Evolutionary conservation across 2,113 vertebrate genomes (phyloP).

Genomic region (Haplochromis vanheusdeni): DNA sequence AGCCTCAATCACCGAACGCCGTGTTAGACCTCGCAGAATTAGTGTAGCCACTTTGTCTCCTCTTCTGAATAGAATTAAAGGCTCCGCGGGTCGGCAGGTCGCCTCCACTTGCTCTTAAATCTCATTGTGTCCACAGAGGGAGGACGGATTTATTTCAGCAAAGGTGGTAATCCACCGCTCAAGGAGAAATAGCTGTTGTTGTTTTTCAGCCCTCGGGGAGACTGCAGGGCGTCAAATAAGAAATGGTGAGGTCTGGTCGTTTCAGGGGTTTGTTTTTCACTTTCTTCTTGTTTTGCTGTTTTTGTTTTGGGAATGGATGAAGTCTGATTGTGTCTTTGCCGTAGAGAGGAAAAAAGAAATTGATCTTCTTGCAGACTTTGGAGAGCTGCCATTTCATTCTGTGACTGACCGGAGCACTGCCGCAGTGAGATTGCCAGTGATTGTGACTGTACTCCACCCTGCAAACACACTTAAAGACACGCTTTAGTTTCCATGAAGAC

Average conservation of each 20-base stretch:
- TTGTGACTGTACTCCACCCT: neutral
- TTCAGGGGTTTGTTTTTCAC: neutral
- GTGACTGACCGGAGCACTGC: neutral
- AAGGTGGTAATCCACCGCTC: constrained; percentile 5
- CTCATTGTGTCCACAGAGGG: neutral
- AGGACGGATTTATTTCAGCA: constrained; percentile 12
- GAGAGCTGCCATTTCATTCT: neutral
- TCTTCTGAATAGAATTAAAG: constrained; percentile 12
- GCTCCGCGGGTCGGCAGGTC: neutral
- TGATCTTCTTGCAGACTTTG: neutral
- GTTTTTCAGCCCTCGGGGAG: neutral
- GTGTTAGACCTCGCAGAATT: neutral
- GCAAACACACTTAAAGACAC: neutral
- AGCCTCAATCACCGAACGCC: neutral
- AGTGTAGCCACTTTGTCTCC: neutral
- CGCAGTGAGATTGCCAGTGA: neutral
- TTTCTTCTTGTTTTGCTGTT: neutral
- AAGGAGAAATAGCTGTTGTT: constrained; percentile 15
- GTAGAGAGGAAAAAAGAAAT: neutral
- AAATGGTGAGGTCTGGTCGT: neutral
- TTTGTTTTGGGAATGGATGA: neutral
- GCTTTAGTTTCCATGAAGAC: neutral
- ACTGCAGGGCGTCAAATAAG: neutral
- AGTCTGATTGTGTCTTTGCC: neutral
- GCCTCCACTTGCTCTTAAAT: neutral